These are phyloP conservation scores for Drosophila funebris DNA, from an alignment of 1,140 invertebrate species.

Conservation along the genomic window DNA sequence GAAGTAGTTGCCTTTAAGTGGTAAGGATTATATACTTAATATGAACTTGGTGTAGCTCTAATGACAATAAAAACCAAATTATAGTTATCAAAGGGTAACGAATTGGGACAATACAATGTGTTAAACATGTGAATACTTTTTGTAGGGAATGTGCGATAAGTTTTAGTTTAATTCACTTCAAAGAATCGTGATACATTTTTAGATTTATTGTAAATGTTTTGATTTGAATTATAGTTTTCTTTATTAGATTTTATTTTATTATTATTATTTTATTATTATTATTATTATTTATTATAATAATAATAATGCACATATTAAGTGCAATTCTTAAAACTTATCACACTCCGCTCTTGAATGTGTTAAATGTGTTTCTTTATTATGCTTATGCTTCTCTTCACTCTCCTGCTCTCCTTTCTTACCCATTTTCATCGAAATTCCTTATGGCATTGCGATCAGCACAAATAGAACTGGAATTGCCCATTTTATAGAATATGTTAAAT, in stretches of 20 bases:
- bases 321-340: background rate
- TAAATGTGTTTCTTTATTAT: background rate
- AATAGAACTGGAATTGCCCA: conserved; percentile 81
- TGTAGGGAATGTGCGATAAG: background rate
- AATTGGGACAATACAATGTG: conserved; percentile 4
- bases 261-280: no score
- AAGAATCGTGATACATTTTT: background rate
- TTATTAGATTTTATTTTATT: no score
- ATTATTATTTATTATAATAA: no score
- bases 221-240: background rate
- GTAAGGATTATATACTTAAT: conserved; percentile 22
- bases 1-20: conserved; percentile 7
- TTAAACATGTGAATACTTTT: conserved; percentile 1
- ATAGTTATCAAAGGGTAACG: background rate
- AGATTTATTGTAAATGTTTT: background rate
- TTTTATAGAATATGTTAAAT: conserved; percentile 20
- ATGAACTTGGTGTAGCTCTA: background rate
- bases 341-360: conserved; percentile 13
- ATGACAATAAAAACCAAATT: background rate
- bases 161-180: no score
- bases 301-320: no score
- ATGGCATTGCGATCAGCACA: conserved; percentile 74
- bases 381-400: background rate
- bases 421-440: conserved; percentile 69
- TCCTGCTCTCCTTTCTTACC: conserved; percentile 52